Evolutionary conservation across 2,113 vertebrate species (phyloP).

Genomic region (Pelodiscus sinensis): DNA sequence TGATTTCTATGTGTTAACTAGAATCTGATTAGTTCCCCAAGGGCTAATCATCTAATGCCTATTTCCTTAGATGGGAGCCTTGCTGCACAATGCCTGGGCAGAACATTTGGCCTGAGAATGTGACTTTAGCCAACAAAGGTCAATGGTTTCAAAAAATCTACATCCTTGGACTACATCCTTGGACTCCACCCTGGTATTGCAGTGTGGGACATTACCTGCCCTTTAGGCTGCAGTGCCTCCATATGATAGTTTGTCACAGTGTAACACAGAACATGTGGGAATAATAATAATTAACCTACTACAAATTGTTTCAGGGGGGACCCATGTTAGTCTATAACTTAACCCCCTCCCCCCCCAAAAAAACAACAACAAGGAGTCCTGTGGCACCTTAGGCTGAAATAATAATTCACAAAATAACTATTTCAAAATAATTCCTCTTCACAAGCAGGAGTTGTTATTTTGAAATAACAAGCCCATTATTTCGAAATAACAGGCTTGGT

Average conservation of each 20-base stretch:
- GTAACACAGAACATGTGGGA: not conserved
- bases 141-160: not conserved
- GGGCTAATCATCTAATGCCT: not conserved
- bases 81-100: not conserved
- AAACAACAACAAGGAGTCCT: too few relatives aligned
- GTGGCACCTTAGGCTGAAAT: too few relatives aligned
- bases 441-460: too few relatives aligned
- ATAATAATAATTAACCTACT: constrained; percentile 58
- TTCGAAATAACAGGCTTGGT: too few relatives aligned
- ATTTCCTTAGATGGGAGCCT: not conserved
- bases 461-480: too few relatives aligned
- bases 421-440: too few relatives aligned
- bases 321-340: too few relatives aligned
- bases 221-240: not conserved
- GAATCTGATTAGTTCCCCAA: not conserved
- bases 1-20: not conserved
- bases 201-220: not conserved
- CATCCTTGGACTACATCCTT: not conserved
- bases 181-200: not conserved
- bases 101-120: not conserved
- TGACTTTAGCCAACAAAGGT: not conserved
- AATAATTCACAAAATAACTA: too few relatives aligned
- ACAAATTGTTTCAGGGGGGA: not conserved
- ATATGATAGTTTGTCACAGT: not conserved
- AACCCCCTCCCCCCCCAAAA: too few relatives aligned